Evolutionary conservation across 1,140 invertebrate genomes (phyloP), one percentile per base, ranked within the genome.

Genomic region (Spodoptera litura): DNA sequence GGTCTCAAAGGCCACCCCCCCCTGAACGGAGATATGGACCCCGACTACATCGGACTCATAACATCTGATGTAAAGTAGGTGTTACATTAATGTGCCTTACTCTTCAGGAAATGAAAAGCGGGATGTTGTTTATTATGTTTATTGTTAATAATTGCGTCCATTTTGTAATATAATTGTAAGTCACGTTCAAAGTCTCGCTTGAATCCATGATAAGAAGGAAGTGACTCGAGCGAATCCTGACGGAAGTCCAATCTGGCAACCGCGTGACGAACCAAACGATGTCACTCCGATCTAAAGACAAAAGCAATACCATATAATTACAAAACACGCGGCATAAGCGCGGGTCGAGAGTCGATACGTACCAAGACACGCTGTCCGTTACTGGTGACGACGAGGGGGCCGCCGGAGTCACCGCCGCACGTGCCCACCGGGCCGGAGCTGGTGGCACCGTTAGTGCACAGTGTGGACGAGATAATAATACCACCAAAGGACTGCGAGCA

Each of bases 321-420:
- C 9, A 3, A 20, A 51, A 12, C 0, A 13, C 25, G n/a, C 3
- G 3, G 27, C 0, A 20, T 13, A 12, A 4, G 11, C 51, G 27
- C 12, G 5, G n/a, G 10, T 0, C 20, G 10, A 3, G 11, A 35
- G 12, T 5, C 11, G 3, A 25, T 9, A 59, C 71, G 12, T 59
- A 85, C 83, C 59, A 83, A 68, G 15, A 82, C 77, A 44, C 83
- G 75, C 56, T 73, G 73, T 2, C 61, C 73, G 59, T 58, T 71
- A 51, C 38, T 73, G 76, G 61, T 52, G 49, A 88, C 71, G 0
- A 89, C 90, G 83, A 95, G 88, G 61, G 95, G 95, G 68, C 95
- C 95, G 78, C 95, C 95, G 58, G 94, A 95, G 84, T 95, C 95
- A 12, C 95, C 95, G 53, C 82, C 75, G 80, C 87, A 87, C 20